These are phyloP conservation scores for Crossocerus cetratus DNA, from an alignment of 2,888 invertebrate species.

Conservation along the genomic window DNA sequence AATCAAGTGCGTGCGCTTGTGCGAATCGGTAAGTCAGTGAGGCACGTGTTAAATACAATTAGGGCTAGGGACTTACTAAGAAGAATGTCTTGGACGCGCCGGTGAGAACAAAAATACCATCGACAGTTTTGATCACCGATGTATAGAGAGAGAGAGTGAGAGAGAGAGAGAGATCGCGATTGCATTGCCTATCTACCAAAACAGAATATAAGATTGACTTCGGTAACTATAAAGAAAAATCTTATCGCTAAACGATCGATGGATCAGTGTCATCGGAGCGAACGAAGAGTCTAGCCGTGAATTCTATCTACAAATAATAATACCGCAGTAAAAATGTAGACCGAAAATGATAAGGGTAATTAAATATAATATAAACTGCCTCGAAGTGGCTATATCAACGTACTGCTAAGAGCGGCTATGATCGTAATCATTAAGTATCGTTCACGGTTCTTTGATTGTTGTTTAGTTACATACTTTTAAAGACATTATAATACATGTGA, in stretches of 20 bases:
- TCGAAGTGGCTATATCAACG: constrained; percentile 68
- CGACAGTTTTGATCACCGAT: neutral
- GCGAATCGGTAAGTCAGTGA: neutral
- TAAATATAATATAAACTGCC: constrained; percentile 70
- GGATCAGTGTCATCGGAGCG: constrained; percentile 22
- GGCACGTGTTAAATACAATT: neutral
- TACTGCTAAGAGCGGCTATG: constrained; percentile 67
- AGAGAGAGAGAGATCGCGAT: constrained; percentile 23
- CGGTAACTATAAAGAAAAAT: constrained; percentile 61
- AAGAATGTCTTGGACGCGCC: neutral
- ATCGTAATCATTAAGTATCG: constrained; percentile 69
- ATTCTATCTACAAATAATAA: constrained; percentile 71
- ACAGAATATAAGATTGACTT: constrained; percentile 43
- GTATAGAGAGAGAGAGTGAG: neutral
- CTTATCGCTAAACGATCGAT: constrained; percentile 43
- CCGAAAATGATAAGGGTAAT: constrained; percentile 58
- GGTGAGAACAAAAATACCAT: neutral
- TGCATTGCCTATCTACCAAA: constrained; percentile 34
- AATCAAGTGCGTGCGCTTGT: neutral
- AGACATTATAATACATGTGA: constrained; percentile 72
- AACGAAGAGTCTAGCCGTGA: constrained; percentile 29
- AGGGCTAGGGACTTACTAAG: neutral
- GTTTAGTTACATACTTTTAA: constrained; percentile 66
- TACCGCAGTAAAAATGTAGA: constrained; percentile 62
- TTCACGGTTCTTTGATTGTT: constrained; percentile 71